Evolutionary conservation across 2,113 vertebrate genomes (phyloP), one percentile per base, ranked within the genome.

Genomic region (Callithrix jacchus): DNA sequence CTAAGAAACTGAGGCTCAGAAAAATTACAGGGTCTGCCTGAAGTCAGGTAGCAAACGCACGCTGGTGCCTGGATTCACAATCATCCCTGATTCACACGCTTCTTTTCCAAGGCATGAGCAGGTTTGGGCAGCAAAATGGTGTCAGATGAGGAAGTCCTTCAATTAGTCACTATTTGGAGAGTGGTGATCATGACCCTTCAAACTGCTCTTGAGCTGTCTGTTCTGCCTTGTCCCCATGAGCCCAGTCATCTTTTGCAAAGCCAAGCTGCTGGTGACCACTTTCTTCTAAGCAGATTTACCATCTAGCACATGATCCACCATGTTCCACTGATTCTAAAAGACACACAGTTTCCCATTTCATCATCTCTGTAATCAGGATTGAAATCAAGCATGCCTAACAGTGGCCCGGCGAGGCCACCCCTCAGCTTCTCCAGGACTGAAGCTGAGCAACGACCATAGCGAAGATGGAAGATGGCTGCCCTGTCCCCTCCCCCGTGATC

Each of bases 381-480:
- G 47, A 90, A 84, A 56, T 27, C n/a, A 45, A 21, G 18, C 23
- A 20, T 4, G 7, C 82, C 49, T 27, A 54, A 27, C 23, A 1
- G 12, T 8, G 30, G 30, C 32, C 87, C 61, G 6, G 20, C 23
- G 8, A 7, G 21, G 20, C 49, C 8, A 35, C 64, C 37, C 81
- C 85, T 71, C 47, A 77, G 49, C 42, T 37, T 82, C 52, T 52
- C 80, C 49, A 47, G n/a, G 20, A 74, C 17, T 8, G 20, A n/a
- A 61, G 61, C n/a, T 66, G 25, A 54, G 71, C 56, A 88, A 47
- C 2, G 25, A 30, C 40, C 45, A 30, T 3, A 45, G 49, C 47
- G 14, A 4, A 56, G 14, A 25, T 25, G 56, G 23, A 4, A 66
- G 18, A 25, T 0, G 0, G 23, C 40, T 61, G 58, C 54, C 13